Evolutionary conservation across 2,113 vertebrate species (phyloP).

Genomic region (Beaufortia kweichowensis): DNA sequence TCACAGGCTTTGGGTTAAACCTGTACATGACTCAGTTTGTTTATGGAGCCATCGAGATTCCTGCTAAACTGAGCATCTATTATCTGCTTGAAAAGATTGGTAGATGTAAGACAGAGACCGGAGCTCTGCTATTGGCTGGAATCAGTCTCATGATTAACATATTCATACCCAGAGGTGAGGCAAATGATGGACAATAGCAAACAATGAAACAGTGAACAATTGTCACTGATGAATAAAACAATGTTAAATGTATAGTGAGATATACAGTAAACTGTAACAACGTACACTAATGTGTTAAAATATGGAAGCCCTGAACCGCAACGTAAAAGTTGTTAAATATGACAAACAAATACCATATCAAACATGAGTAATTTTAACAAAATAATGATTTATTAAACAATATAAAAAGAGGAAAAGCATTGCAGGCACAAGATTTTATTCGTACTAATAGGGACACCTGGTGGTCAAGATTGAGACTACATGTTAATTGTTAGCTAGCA

Average conservation of each 20-base stretch:
- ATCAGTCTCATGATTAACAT: constrained; percentile 61
- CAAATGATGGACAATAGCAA: not conserved
- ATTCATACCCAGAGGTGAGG: constrained; percentile 64
- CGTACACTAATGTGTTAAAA: too few species aligned
- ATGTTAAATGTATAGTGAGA: not conserved
- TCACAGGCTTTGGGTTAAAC: constrained; percentile 55
- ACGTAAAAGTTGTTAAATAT: too few species aligned
- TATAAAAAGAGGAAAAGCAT: too few species aligned
- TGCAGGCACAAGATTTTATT: too few species aligned
- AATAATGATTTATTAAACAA: too few species aligned
- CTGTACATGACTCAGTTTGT: constrained; percentile 56
- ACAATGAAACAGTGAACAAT: not conserved
- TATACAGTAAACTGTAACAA: too few species aligned
- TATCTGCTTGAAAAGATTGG: constrained; percentile 54
- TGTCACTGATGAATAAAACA: not conserved
- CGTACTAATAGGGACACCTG: too few species aligned
- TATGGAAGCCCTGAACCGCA: too few species aligned
- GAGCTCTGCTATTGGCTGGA: constrained; percentile 44
- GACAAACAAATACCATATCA: too few species aligned
- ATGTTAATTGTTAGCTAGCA: too few species aligned
- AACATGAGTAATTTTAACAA: too few species aligned
- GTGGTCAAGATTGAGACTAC: too few species aligned
- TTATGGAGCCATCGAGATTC: constrained; percentile 54
- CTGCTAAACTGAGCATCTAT: constrained; percentile 48
- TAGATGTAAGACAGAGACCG: constrained; percentile 42